Conservation (phyloP, 2,113 vertebrate species). For the Sciurus niger region DNA sequence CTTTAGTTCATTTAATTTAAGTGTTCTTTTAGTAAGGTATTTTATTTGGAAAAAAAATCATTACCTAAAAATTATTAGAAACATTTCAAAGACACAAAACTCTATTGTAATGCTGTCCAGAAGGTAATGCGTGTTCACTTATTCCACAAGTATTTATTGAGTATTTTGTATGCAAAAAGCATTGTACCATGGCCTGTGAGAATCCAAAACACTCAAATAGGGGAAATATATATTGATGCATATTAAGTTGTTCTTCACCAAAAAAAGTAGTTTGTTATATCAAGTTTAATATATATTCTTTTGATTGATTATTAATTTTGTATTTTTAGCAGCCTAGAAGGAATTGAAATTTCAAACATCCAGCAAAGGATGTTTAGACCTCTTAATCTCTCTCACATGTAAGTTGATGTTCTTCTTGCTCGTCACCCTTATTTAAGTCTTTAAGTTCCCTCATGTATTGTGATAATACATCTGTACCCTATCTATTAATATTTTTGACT, state of each 20-base stretch:
- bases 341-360: constrained; percentile 96
- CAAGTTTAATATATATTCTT: neutral
- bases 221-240: neutral
- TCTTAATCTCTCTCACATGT: constrained; percentile 97
- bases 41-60: constrained; percentile 33
- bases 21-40: constrained; percentile 12
- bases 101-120: neutral
- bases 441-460: neutral
- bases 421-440: constrained; percentile 33
- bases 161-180: neutral
- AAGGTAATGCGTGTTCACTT: neutral
- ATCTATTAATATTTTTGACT: neutral
- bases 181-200: neutral
- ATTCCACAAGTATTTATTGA: neutral
- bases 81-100: neutral
- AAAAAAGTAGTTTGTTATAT: constrained; percentile 45
- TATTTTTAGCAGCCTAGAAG: constrained; percentile 95
- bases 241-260: neutral
- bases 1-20: constrained; percentile 17
- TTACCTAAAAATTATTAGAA: constrained; percentile 36
- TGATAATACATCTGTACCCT: neutral
- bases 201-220: neutral
- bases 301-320: constrained; percentile 76
- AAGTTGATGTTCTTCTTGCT: constrained; percentile 87
- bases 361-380: constrained; percentile 96